phyloP scores from a whole-genome alignment of 2,888 invertebrate species.

The Diplazon laetatorius region DNA sequence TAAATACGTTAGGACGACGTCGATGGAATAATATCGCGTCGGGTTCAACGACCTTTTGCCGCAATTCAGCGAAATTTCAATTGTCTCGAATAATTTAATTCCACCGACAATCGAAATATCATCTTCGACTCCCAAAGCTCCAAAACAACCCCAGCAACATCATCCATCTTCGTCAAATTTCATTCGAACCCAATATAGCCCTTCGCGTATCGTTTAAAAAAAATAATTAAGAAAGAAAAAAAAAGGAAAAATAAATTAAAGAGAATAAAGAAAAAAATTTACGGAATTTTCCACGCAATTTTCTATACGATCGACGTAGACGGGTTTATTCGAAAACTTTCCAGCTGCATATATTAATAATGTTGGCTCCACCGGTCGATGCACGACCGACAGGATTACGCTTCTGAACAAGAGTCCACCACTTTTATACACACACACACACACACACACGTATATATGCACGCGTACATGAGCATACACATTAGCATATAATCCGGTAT shows the following conservation, averaged over 20 bases:
- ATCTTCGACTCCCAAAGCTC: not conserved
- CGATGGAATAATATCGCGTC: conserved; percentile 34
- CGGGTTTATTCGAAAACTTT: conserved; percentile 25
- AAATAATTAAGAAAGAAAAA: no score
- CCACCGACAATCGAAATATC: conserved; percentile 18
- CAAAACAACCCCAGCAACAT: not conserved
- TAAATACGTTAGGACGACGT: not conserved
- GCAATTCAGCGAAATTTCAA: conserved; percentile 36
- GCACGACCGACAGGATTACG: not conserved
- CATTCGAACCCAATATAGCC: no score
- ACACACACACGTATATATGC: not conserved
- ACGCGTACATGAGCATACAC: not conserved
- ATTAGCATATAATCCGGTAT: not conserved
- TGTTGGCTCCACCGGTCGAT: not conserved
- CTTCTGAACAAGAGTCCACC: not conserved
- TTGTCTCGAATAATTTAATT: conserved; percentile 9
- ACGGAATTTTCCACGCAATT: conserved; percentile 13
- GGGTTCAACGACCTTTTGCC: conserved; percentile 40
- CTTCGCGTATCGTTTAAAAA: no score
- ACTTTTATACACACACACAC: not conserved
- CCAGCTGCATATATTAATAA: not conserved
- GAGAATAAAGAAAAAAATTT: conserved; percentile 20
- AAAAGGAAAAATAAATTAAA: no score
- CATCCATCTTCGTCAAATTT: no score
- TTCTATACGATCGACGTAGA: not conserved